Base-by-base conservation (phyloP, 2,888 invertebrate species). In the Parapristionchus giblindavisi region DNA sequence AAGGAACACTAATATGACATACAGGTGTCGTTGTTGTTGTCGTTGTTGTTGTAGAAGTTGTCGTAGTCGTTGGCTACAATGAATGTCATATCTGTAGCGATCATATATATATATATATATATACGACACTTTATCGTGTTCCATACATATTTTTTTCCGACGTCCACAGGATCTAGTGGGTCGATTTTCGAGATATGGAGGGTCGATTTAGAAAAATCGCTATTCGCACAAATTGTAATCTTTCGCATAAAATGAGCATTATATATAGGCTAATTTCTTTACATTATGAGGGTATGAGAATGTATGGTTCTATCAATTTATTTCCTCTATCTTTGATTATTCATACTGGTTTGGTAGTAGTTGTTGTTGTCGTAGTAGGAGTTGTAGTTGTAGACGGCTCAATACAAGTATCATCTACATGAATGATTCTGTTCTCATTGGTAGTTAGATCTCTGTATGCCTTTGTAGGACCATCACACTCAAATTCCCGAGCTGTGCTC, bases 401-500 rank as follows among this genome's bases (percentile, higher is more conserved):
- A 14, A 40, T 21, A 29, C 71, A 71, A 58, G 6, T 71, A 40
- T 71, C 58, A 5, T 58, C 43, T 4, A 71, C 56, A 6, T 38
- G 36, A n/a, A 71, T 58, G 27, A 71, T 58, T 8, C 6, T 43
- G 27, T 36, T 71, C 40, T 56, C 34, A 40, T 14, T 21, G 34
- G 2, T 71, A 4, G 56, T 14, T 40, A 71, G 29, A 43, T 71
- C 71, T n/a, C 24, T 58, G 36, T 71, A 71, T 0, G 71, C 58
- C 58, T 71, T 71, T 40, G 71, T 58, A n/a, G 71, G 14, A 32
- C 71, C 58, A 27, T 71, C 71, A 14, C 71, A 71, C 32, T 71
- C 40, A 17, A 58, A 21, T 17, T 71, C 71, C 2, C 43, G 34
- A 5, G 61, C 36, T 6, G 8, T 17, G 6, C 17, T 34, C 32